A percentile compares a stretch with the other conserved stretches of the same genome.
Conservation (phyloP, 2,888 invertebrate species). For the Acanthosepion esculentum region DNA sequence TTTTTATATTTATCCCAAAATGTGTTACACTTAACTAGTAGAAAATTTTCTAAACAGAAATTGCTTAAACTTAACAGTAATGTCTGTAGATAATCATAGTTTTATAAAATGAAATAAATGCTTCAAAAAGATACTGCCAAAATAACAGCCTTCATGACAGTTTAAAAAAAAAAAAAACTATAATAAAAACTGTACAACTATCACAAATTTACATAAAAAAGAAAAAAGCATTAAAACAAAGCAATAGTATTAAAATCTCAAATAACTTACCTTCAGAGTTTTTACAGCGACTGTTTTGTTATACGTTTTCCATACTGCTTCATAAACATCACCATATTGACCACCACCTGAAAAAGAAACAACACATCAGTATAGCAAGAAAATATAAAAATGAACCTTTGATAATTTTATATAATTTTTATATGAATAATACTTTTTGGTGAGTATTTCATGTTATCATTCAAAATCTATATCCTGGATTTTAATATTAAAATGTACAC, state of each 20-base stretch:
- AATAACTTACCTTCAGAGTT: conserved; percentile 85
- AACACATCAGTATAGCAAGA: not conserved
- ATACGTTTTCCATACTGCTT: conserved; percentile 95
- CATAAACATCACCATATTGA: conserved; percentile 89
- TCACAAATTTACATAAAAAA: not conserved
- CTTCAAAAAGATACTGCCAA: too few relatives aligned
- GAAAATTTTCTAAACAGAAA: too few relatives aligned
- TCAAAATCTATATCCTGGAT: too few relatives aligned
- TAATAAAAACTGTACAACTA: not conserved
- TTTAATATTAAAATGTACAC: too few relatives aligned
- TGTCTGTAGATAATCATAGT: too few relatives aligned
- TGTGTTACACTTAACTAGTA: too few relatives aligned
- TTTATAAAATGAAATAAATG: too few relatives aligned
- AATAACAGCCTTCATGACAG: not conserved
- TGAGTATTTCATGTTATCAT: too few relatives aligned
- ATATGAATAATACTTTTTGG: too few relatives aligned
- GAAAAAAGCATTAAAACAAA: not conserved
- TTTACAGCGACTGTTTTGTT: conserved; percentile 98
- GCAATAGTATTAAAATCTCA: not conserved
- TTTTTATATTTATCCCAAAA: too few relatives aligned
- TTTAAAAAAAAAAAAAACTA: not conserved
- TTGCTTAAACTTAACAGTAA: too few relatives aligned
- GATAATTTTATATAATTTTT: too few relatives aligned
- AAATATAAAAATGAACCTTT: not conserved
- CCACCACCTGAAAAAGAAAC: conserved; percentile 84